Base-by-base conservation (phyloP, 1,140 invertebrate species). In the Oryzaephilus surinamensis region DNA sequence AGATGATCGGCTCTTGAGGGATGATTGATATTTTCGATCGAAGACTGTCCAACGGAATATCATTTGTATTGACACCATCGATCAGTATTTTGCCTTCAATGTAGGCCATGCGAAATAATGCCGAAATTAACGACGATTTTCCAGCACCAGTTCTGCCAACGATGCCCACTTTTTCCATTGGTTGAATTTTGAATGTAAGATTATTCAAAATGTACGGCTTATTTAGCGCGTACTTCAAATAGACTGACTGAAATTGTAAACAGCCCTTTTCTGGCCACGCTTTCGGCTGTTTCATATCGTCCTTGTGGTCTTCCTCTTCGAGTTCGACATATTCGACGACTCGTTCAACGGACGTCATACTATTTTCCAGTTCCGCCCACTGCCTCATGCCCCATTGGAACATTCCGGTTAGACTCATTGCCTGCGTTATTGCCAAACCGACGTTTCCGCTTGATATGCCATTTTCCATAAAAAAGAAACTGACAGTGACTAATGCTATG, bases 381-480 rank as follows among this genome's bases (percentile, higher is more conserved):
- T 93, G 88, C 31, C 89, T 62, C 62, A 92, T 78, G 3, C 81
- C 84, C 77, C 81, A 90, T 54, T 90, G 86, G 32, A 89, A 78
- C 66, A 81, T 77, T 2, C 80, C 79, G 14, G 80, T 77, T 29
- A 93, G 59, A 0, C 73, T 69, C 26, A 88, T 76, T 2, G 77
- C 75, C 52, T 89, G 86, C 0, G 83, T 80, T 32, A 92, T 77
- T 1, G 81, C 79, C 27, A 93, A 52, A 12, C 85, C 87, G 6
- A 89, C 83, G 45, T 77, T 76, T 3, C 73, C 72, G 0, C n/a
- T n/a, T 70, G 65, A n/a, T 32, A 41, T 6, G 17, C 31, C 66
- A 26, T 48, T 36, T n/a, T 45, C 39, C 28, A 52, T 48, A 19
- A 36, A 38, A 6, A 48, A 31, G 23, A 73, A 50, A 40, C 48